Evolutionary conservation across 2,888 invertebrate species (phyloP).

Genomic region (Diabrotica balteata): DNA sequence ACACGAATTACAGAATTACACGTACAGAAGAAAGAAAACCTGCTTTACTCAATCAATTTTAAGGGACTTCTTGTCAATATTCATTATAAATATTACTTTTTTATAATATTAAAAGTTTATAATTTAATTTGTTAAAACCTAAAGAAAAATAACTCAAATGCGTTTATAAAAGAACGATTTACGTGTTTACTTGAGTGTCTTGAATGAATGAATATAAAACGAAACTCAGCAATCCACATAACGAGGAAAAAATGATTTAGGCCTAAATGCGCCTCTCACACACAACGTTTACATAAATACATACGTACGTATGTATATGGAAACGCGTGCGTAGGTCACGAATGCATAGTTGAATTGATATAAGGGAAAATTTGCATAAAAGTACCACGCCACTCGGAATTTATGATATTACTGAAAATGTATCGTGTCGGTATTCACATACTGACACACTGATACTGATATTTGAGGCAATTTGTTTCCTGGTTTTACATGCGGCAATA

Average conservation of each 20-base stretch:
- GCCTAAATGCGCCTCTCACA: constrained; percentile 7
- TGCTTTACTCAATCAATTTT: too few relatives aligned
- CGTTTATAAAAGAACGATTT: too few relatives aligned
- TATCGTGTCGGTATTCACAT: constrained; percentile 48
- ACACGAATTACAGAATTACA: too few relatives aligned
- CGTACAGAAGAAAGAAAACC: too few relatives aligned
- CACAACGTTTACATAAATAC: constrained; percentile 9
- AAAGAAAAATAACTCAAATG: too few relatives aligned
- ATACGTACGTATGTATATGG: constrained; percentile 10
- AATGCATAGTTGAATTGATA: constrained; percentile 49
- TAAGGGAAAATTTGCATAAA: constrained; percentile 48
- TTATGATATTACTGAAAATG: constrained; percentile 47
- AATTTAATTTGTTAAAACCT: too few relatives aligned
- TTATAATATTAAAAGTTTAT: too few relatives aligned
- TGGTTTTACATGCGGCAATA: constrained; percentile 25
- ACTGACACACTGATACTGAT: constrained; percentile 44
- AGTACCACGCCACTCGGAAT: constrained; percentile 47
- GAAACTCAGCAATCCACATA: not conserved
- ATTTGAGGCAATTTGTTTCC: constrained; percentile 37
- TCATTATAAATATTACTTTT: too few relatives aligned
- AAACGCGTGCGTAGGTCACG: constrained; percentile 47
- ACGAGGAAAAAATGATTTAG: constrained; percentile 6
- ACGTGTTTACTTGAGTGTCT: too few relatives aligned
- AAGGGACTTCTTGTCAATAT: too few relatives aligned
- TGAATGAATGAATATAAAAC: too few relatives aligned